Evolutionary conservation across 2,113 vertebrate genomes (phyloP).

Genomic region (Mormyrus iriodes): DNA sequence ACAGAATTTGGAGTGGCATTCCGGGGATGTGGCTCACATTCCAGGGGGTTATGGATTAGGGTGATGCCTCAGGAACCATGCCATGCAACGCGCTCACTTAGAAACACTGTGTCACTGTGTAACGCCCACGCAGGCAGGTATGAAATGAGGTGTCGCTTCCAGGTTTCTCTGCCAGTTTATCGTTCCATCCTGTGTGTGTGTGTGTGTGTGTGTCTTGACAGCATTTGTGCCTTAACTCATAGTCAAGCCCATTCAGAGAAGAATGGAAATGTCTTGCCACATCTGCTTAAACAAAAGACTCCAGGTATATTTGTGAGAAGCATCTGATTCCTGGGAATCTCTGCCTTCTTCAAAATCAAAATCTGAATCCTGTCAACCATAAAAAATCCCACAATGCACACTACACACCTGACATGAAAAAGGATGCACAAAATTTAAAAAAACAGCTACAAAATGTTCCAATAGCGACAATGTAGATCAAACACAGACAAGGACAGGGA

Average conservation of each 20-base stretch:
- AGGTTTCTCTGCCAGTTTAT: not conserved
- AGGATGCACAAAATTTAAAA: not conserved
- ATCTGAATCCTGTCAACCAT: not conserved
- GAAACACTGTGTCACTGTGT: not conserved
- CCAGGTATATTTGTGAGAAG: not conserved
- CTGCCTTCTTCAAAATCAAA: not conserved
- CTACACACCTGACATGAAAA: not conserved
- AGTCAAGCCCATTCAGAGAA: not conserved
- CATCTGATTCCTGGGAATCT: not conserved
- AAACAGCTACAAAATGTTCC: not conserved
- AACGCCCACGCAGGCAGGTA: not conserved
- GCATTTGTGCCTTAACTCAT: not conserved
- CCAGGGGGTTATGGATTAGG: conserved; percentile 30
- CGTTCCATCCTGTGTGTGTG: not conserved
- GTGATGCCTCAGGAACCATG: conserved; percentile 25
- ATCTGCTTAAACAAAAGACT: not conserved
- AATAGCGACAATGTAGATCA: not conserved
- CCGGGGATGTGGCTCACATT: conserved; percentile 34
- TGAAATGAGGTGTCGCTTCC: not conserved
- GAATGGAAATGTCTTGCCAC: not conserved
- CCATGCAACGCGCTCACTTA: not conserved
- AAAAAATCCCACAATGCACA: not conserved
- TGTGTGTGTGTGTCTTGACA: not conserved
- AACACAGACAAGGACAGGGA: not conserved
- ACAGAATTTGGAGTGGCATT: conserved; percentile 26